Conservation (phyloP, 2,888 invertebrate species). For the Myopa testacea region DNA sequence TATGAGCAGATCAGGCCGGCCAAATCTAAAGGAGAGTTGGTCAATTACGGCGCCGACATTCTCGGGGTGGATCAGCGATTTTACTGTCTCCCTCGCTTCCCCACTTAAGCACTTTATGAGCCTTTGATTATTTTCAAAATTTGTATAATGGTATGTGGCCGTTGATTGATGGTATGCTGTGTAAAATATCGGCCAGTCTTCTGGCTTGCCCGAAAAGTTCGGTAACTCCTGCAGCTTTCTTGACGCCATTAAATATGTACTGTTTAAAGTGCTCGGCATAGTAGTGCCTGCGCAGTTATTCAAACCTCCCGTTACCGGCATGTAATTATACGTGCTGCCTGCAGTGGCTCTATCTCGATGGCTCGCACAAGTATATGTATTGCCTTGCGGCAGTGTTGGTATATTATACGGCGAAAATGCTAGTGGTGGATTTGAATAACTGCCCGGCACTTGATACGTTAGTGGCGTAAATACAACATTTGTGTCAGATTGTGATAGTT, state of each 20-base stretch:
- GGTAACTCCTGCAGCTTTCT: background rate
- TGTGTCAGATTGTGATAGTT: no score
- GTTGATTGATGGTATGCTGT: background rate
- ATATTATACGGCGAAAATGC: no score
- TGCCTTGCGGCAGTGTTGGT: no score
- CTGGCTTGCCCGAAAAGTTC: background rate
- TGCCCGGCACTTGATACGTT: no score
- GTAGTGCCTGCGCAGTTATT: no score
- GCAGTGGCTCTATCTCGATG: no score
- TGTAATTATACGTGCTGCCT: no score
- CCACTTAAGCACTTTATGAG: background rate
- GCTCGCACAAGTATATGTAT: no score
- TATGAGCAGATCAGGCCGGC: conserved; percentile 30
- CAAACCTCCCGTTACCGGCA: no score
- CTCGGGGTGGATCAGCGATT: background rate
- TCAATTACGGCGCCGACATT: background rate
- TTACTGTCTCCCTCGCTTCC: background rate
- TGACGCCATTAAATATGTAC: background rate
- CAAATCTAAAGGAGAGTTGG: background rate
- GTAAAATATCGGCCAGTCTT: conserved; percentile 5
- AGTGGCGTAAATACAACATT: no score
- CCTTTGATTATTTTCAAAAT: background rate
- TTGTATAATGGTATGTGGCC: background rate
- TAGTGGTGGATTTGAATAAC: no score
- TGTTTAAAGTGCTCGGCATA: no score